Conservation (phyloP, 2,113 vertebrate species). For the Recurvirostra avosetta region DNA sequence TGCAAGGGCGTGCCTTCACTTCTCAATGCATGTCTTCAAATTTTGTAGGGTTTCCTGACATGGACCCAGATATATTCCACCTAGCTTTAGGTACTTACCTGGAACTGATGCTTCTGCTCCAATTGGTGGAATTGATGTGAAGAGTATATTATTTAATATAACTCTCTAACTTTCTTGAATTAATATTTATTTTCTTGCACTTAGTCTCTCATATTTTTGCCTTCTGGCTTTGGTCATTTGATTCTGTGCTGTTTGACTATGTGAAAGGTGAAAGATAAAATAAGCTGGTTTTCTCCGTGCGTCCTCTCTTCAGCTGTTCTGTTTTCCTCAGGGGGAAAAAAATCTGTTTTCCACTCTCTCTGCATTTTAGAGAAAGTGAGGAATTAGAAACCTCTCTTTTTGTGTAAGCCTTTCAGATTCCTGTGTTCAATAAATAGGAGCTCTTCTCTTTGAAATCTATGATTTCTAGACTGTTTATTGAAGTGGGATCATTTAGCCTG, state of each 20-base stretch:
- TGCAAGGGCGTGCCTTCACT: not conserved
- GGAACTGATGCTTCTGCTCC: not conserved
- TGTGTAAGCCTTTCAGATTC: not conserved
- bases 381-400: not conserved
- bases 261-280: not conserved
- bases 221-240: not conserved
- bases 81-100: not conserved
- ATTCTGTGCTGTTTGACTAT: not conserved
- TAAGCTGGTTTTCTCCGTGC: not conserved
- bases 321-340: not conserved
- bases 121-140: not conserved
- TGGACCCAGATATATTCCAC: not conserved
- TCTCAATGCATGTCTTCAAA: not conserved
- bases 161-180: not conserved
- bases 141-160: not conserved
- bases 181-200: not conserved
- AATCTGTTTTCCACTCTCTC: not conserved
- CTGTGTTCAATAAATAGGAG: not conserved
- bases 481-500: not conserved
- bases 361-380: not conserved
- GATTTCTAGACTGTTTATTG: not conserved
- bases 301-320: not conserved
- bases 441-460: conserved; percentile 1
- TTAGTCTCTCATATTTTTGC: not conserved
- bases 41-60: not conserved